Evolutionary conservation across 1,140 invertebrate species (phyloP).

Genomic region (Anagrus nilaparvatae): DNA sequence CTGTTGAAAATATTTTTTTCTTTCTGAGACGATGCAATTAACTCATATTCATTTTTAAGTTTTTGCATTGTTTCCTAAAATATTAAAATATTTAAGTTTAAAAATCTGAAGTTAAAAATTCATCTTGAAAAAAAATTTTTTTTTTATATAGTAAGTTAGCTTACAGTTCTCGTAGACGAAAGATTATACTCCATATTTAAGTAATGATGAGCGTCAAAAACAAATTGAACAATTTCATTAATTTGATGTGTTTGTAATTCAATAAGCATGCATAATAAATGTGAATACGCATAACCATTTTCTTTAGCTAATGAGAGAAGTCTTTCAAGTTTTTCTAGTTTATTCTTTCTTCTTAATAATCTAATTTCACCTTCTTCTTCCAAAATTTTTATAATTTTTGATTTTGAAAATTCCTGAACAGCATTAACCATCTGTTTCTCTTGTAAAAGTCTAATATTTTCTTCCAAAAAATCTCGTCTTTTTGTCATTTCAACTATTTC

Average conservation of each 20-base stretch:
- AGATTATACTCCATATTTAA: constrained; percentile 30
- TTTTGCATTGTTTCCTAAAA: constrained; percentile 28
- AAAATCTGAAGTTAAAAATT: constrained; percentile 3
- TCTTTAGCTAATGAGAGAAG: constrained; percentile 26
- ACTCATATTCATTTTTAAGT: constrained; percentile 26
- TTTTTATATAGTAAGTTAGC: constrained; percentile 15
- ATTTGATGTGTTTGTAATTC: constrained; percentile 28
- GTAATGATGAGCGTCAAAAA: constrained; percentile 28
- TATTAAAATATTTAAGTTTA: constrained; percentile 14
- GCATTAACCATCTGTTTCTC: constrained; percentile 23
- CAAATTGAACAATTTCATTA: constrained; percentile 28
- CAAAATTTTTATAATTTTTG: constrained; percentile 24
- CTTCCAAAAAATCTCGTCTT: constrained; percentile 29
- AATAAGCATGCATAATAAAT: constrained; percentile 34
- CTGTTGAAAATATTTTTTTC: constrained; percentile 28
- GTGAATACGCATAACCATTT: constrained; percentile 30
- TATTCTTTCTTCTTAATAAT: constrained; percentile 21
- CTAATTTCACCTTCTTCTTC: constrained; percentile 21
- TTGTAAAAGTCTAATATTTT: constrained; percentile 26
- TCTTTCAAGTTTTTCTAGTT: constrained; percentile 26
- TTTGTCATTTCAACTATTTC: constrained; percentile 27
- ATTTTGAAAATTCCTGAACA: constrained; percentile 23
- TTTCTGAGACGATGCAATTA: constrained; percentile 14
- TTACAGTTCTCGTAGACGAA: constrained; percentile 29
- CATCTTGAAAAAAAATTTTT: constrained; percentile 1